These are phyloP conservation scores for Forbesichthys papilliferus DNA, from an alignment of 2,113 vertebrate species.

Conservation along the genomic window DNA sequence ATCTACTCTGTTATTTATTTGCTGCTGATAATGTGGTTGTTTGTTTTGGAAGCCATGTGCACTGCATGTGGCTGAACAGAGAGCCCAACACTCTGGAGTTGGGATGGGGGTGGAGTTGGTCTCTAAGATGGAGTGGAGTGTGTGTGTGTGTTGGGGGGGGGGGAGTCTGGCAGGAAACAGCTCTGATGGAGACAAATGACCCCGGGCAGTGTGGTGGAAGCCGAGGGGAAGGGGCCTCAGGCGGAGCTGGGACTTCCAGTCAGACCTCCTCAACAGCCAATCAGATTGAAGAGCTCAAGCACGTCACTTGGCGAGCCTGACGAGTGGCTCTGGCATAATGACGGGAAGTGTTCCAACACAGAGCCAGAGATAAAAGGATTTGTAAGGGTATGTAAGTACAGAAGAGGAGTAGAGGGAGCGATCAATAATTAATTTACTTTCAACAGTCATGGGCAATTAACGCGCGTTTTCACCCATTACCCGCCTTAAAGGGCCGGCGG, in stretches of 20 bases:
- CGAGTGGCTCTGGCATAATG: constrained; percentile 61
- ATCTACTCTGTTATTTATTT: constrained; percentile 49
- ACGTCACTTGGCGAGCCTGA: constrained; percentile 45
- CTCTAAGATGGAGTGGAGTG: constrained; percentile 21
- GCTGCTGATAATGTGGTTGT: constrained; percentile 16
- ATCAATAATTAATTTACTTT: constrained; percentile 86
- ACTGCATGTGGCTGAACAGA: not conserved
- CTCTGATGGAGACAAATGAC: not conserved
- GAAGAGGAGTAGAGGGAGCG: constrained; percentile 70
- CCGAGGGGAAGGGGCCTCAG: not conserved
- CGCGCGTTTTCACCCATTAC: constrained; percentile 74
- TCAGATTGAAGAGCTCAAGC: constrained; percentile 26
- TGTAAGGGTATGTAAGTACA: constrained; percentile 80
- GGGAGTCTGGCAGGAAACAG: not conserved
- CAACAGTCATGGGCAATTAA: constrained; percentile 82
- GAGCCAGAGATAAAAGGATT: constrained; percentile 75
- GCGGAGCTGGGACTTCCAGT: constrained; percentile 29
- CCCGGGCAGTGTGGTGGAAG: not conserved
- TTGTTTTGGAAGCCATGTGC: not conserved
- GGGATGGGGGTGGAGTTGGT: constrained; percentile 1
- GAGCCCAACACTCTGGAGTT: not conserved
- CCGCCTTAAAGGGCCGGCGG: constrained; percentile 60
- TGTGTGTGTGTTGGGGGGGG: not conserved
- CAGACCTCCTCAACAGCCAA: constrained; percentile 22
- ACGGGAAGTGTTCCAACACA: constrained; percentile 73